Evolutionary conservation across 1,140 invertebrate species (phyloP).

Genomic region (Rhynchophorus ferrugineus): DNA sequence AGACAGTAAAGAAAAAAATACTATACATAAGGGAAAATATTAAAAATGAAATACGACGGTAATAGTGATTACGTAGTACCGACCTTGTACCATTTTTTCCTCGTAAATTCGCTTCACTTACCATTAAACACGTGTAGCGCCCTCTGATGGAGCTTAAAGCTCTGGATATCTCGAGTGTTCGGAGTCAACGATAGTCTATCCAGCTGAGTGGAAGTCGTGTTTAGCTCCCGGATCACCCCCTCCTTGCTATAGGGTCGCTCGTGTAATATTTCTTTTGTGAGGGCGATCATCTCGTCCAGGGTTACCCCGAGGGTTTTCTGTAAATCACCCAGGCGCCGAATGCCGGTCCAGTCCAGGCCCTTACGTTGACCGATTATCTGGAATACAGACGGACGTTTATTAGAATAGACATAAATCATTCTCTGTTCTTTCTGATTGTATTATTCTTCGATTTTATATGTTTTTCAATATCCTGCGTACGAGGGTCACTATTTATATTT

Average conservation of each 20-base stretch:
- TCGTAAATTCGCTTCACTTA: constrained; percentile 33
- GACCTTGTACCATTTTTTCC: no score
- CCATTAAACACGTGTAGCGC: constrained; percentile 82
- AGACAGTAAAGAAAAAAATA: no score
- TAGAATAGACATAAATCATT: no score
- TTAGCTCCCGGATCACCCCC: constrained; percentile 64
- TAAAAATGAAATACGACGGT: neutral
- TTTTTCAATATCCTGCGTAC: no score
- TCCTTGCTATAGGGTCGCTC: constrained; percentile 64
- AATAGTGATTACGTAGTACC: no score
- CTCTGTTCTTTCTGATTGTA: no score
- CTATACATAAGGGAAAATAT: no score
- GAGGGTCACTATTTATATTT: no score
- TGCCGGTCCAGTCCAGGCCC: constrained; percentile 54
- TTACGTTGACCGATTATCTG: constrained; percentile 64
- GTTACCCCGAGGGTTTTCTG: constrained; percentile 55
- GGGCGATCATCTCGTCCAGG: constrained; percentile 59
- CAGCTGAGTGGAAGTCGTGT: constrained; percentile 57
- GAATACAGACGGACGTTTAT: constrained; percentile 8
- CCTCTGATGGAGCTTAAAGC: constrained; percentile 76
- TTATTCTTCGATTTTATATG: no score
- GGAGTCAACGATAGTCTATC: constrained; percentile 56
- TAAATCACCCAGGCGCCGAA: constrained; percentile 59
- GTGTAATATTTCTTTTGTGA: constrained; percentile 59
- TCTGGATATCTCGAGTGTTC: constrained; percentile 59